Base-by-base conservation (phyloP, 1,140 invertebrate species). In the Psilanteris sp. region DNA sequence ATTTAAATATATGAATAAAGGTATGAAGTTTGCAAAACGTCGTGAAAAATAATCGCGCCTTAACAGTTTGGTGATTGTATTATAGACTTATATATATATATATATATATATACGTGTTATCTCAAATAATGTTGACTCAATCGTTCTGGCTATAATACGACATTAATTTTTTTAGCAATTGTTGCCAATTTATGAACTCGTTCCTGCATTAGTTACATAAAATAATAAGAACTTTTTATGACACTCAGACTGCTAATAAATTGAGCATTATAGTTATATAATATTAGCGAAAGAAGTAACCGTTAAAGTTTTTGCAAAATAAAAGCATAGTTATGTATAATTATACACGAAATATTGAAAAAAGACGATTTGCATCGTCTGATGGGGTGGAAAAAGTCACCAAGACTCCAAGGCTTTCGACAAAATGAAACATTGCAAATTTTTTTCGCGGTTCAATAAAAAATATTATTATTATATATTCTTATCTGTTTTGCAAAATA, bases 401-500 rank as follows among this genome's bases (percentile, higher is more conserved):
- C 26, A n/a, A n/a, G n/a, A n/a, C n/a, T n/a, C n/a, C n/a, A n/a
- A n/a, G n/a, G n/a, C n/a, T n/a, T n/a, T n/a, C n/a, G n/a, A 13
- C 13, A 14, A 32, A 32, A 29, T 29, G 3, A 1, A n/a, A 26
- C 18, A 44, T 9, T 46, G 13, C 2, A 10, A 26, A 26, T 2
- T 29, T 44, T 44, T 44, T 44, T 1, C 10, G 1, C 5, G 9
- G 5, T 34, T 4, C 11, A 4, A 10, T 7, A 9, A 24, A 24
- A 34, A 50, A 50, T 8, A 50, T 20, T 24, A 20, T 3, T 16
- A 13, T 37, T 24, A 27, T 6, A 10, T n/a, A 14, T 3, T 2
- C 22, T 22, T 31, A 44, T 57, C 27, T 46, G 22, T 11, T 50
- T 52, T 32, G 46, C 36, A 52, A 64, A 64, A 32, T 10, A 16